phyloP scores from a whole-genome alignment of 2,113 vertebrate genomes.

The Sebastes schlegelii region DNA sequence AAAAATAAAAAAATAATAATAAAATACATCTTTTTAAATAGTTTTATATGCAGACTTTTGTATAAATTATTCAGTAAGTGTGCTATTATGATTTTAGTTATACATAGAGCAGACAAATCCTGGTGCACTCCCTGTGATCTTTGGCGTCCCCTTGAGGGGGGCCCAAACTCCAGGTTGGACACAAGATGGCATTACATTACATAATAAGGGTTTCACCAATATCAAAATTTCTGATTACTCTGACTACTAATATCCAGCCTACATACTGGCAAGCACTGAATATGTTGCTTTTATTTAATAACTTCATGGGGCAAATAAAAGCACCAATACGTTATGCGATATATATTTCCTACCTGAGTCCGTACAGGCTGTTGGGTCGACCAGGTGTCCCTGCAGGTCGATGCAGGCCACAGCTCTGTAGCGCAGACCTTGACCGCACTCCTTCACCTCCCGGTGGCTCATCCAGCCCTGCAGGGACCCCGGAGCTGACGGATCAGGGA shows the following conservation, averaged over 20 bases:
- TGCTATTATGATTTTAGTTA: too few species aligned
- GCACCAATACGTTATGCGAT: not conserved
- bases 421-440: conserved; percentile 90
- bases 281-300: not conserved
- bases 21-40: too few species aligned
- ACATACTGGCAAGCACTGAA: not conserved
- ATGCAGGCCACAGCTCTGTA: conserved; percentile 89
- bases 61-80: too few species aligned
- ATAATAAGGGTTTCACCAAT: not conserved
- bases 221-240: conserved; percentile 1
- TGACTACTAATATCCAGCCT: not conserved
- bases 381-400: conserved; percentile 85
- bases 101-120: too few species aligned
- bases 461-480: conserved; percentile 63
- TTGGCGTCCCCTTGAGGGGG: too few species aligned
- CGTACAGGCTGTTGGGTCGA: conserved; percentile 86
- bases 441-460: conserved; percentile 72
- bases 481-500: conserved; percentile 72
- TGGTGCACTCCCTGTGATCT: too few species aligned
- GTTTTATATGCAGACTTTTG: too few species aligned
- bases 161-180: too few species aligned
- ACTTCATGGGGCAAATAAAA: not conserved
- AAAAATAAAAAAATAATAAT: too few species aligned
- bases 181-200: not conserved
- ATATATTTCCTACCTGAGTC: conserved; percentile 87